Evolutionary conservation across 2,113 vertebrate genomes (phyloP), one percentile per base, ranked within the genome.

Genomic region (Azemiops feae): DNA sequence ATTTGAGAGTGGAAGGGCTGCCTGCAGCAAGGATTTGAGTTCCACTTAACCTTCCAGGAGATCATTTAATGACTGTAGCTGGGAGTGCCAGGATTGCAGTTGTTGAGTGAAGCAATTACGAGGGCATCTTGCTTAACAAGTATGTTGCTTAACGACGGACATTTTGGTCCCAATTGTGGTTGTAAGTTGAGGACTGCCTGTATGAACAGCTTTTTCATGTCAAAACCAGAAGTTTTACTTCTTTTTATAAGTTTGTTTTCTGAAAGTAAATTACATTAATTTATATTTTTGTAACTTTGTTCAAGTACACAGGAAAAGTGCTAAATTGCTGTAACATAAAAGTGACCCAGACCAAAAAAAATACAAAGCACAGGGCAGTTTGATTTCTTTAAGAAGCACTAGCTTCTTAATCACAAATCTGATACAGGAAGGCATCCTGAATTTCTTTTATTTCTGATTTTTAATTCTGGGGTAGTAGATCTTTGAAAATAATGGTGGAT

Each of bases 171-270:
- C 64, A 69, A 14, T 69, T 69, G 12, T 18, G 30, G 64, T 69
- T 30, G 27, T n/a, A n/a, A 14, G 27, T 39, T 89, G 52, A 57
- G 87, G 8, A 89, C 10, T 89, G 18, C 34, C 10, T 39, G 16
- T 5, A 1, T 45, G 9, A 55, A 23, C 74, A 7, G 88, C 7
- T 3, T 1, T 91, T 90, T 54, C 23, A 16, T 90, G 91, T 12
- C 0, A 27, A 53, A 91, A 39, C 52, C 39, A 11, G 5, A 90
- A 91, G 2, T 0, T 10, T 10, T 74, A 74, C 43, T 54, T 0
- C 60, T 90, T 5, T 69, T 25, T 74, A 25, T 18, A 88, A 58
- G 27, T 22, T 89, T 81, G 58, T 30, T 54, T 53, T 89, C 16
- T 92, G 60, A 52, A n/a, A 92, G 7, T 87, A 85, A 54, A 6